These are phyloP conservation scores for Anastatus disparis DNA, from an alignment of 1,140 invertebrate species.

Conservation along the genomic window DNA sequence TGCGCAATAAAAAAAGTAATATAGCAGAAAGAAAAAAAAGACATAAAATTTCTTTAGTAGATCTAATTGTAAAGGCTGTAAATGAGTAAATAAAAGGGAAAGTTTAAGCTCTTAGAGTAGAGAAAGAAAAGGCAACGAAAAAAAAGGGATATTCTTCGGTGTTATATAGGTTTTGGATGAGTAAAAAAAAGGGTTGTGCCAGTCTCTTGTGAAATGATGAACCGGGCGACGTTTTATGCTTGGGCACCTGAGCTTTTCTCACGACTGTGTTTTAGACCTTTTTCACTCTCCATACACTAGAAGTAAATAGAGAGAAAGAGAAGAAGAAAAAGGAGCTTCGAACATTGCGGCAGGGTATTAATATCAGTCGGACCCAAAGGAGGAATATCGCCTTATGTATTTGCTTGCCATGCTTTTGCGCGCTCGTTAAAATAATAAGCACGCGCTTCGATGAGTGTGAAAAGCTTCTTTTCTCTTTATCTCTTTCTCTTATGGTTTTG, in stretches of 20 bases:
- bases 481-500: too few species aligned
- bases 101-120: not conserved
- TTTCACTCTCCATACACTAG: not conserved
- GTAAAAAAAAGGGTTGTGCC: not conserved
- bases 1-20: too few species aligned
- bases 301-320: too few species aligned
- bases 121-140: not conserved
- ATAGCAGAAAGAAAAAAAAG: too few species aligned
- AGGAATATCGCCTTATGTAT: conserved; percentile 25
- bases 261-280: conserved; percentile 45
- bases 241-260: conserved; percentile 55
- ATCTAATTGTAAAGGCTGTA: too few species aligned
- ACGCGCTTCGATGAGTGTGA: conserved; percentile 46
- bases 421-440: conserved; percentile 55
- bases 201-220: conserved; percentile 17
- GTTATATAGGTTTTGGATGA: too few species aligned
- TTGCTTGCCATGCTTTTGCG: conserved; percentile 22
- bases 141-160: conserved; percentile 22
- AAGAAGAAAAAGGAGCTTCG: too few species aligned
- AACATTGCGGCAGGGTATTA: conserved; percentile 45
- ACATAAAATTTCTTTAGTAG: too few species aligned
- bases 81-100: too few species aligned
- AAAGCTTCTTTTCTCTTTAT: conserved; percentile 22
- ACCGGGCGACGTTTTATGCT: conserved; percentile 25
- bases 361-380: conserved; percentile 49